Percentiles rank a stretch among this genome's conserved stretches.
Evolutionary conservation across 1,140 invertebrate species (phyloP).

Genomic region (Drosophila seguyi): DNA sequence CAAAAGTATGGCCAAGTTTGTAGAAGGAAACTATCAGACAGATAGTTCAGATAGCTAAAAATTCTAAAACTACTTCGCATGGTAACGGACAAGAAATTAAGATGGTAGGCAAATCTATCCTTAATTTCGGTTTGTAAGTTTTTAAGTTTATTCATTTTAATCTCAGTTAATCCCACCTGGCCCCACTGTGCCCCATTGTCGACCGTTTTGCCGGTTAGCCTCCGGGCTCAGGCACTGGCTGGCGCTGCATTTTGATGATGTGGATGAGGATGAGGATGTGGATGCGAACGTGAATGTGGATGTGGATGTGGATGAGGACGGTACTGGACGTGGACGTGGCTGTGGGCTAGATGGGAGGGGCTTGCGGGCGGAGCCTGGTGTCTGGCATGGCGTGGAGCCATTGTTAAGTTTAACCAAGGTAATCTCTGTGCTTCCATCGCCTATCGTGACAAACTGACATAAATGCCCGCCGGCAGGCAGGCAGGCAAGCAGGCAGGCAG

Average conservation of each 20-base stretch:
- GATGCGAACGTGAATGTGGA: constrained; percentile 19
- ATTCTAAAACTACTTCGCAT: background rate
- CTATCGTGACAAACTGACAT: constrained; percentile 84
- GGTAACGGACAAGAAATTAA: background rate
- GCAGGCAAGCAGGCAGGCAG: too few species aligned
- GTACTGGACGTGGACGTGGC: constrained; percentile 15
- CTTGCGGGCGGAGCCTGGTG: constrained; percentile 47
- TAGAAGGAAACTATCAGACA: background rate
- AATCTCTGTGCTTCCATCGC: constrained; percentile 82
- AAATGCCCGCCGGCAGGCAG: constrained; percentile 76
- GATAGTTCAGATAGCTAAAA: background rate
- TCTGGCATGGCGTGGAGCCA: constrained; percentile 68
- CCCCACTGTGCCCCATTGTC: constrained; percentile 31
- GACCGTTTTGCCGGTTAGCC: constrained; percentile 56
- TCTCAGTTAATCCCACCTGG: background rate
- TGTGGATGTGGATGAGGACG: constrained; percentile 31
- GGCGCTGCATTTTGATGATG: constrained; percentile 80
- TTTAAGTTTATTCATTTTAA: background rate
- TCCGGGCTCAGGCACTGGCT: constrained; percentile 58
- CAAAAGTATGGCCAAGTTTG: background rate
- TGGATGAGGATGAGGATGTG: constrained; percentile 35
- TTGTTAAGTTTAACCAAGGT: constrained; percentile 84
- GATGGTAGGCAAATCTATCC: background rate
- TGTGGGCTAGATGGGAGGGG: background rate
- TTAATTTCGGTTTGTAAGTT: too few species aligned